Evolutionary conservation across 2,797 vertebrate genomes (phyloP).

Genomic region (Macrochelys suwanniensis): DNA sequence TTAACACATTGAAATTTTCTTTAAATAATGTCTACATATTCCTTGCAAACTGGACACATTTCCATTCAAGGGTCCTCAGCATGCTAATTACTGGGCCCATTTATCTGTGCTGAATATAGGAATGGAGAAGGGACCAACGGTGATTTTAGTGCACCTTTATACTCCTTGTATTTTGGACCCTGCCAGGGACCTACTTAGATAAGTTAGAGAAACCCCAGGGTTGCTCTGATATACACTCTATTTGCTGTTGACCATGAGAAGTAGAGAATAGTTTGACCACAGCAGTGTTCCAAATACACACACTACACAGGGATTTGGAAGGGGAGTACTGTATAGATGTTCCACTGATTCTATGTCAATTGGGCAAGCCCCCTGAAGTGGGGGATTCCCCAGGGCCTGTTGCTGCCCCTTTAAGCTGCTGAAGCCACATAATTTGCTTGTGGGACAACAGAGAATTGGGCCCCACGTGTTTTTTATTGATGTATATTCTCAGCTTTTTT

Average conservation of each 20-base stretch:
- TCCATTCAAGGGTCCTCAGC: neutral
- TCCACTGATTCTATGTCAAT: neutral
- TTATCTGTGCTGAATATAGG: neutral
- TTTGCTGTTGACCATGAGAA: neutral
- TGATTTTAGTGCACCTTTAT: neutral
- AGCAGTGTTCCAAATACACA: neutral
- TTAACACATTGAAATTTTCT: fast-evolving
- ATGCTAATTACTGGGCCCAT: neutral
- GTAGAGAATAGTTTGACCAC: neutral
- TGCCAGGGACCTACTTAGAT: neutral
- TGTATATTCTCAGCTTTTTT: neutral
- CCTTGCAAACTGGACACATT: neutral
- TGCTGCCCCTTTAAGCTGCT: neutral
- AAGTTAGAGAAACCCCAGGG: neutral
- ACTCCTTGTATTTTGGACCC: neutral
- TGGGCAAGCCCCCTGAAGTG: neutral
- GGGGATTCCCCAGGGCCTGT: neutral
- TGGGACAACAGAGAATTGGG: neutral
- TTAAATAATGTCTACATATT: fast-evolving
- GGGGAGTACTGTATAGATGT: neutral
- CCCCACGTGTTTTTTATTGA: neutral
- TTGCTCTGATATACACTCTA: neutral
- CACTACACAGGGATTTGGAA: neutral
- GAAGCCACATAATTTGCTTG: neutral
- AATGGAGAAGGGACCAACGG: neutral